Evolutionary conservation across 1,140 invertebrate genomes (phyloP), one percentile per base, ranked within the genome.

Genomic region (Drosophila teissieri): DNA sequence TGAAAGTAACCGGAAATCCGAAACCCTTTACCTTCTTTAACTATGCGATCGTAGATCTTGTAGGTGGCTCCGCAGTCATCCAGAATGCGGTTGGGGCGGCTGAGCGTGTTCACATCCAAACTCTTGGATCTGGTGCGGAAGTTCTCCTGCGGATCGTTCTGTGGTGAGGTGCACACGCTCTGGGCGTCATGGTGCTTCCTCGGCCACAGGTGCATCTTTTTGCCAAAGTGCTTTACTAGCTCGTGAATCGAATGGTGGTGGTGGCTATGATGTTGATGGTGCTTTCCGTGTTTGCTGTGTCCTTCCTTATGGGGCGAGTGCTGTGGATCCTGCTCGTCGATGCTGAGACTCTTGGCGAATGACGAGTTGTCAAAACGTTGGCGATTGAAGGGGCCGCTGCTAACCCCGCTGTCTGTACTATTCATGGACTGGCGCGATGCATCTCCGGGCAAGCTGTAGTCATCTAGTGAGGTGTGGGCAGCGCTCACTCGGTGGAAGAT

Each of bases 51-150:
- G 85, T 95, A 97, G 78, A 97, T 97, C 84, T 95, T 94, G 89
- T 97, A 97, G 10, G 96, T 96, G 10, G 95, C 94, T 40, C 95
- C 96, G 86, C 96, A 96, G 83, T 97, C 96, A 58, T 94, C 93
- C 7, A 95, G 80, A 49, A 89, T 89, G 48, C 93, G 91, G 78
- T 91, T 93, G 14, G 80, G 80, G 44, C 92, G 90, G 36, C 93
- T 93, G 48, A 93, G 91, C 7, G 94, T 93, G 58, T 94, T 93
- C 7, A 94, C 95, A 89, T 97, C 96, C 62, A 97, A 91, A 31
- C 96, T 96, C 86, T 96, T 96, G 19, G 96, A 96, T 27, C 96
- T 93, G 40, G 94, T 94, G 8, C 96, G 93, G 73, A 96, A 96
- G 54, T 95, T 95, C 46, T 94, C 94, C 36, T 93, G 93, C 6